A percentile compares a stretch with the other conserved stretches of the same genome.
Evolutionary conservation across 2,113 vertebrate species (phyloP).

Genomic region (Acinonyx jubatus): DNA sequence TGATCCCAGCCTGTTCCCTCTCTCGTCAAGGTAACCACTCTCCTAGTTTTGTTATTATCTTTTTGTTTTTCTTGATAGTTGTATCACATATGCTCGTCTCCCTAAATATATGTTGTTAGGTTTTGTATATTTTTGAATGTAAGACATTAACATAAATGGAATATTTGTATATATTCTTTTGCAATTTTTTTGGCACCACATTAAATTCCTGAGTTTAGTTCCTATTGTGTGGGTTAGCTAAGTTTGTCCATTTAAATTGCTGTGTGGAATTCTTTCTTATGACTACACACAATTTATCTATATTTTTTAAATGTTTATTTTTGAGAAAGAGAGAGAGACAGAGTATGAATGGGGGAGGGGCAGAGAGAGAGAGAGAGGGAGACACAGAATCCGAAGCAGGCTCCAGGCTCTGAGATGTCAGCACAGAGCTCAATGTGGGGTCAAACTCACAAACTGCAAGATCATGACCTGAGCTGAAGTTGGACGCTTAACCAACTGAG

Average conservation of each 20-base stretch:
- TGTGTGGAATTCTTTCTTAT: background rate
- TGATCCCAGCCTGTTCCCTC: background rate
- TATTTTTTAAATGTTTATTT: background rate
- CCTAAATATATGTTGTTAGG: background rate
- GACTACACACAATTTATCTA: background rate
- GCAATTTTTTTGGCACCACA: background rate
- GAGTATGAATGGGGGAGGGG: background rate
- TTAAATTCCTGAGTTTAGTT: background rate
- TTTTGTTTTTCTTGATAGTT: background rate
- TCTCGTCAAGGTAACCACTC: background rate
- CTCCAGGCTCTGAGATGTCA: no score
- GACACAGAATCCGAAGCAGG: no score
- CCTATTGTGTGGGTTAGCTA: background rate
- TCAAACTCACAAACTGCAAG: background rate
- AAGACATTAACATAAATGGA: background rate
- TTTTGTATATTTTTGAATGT: background rate
- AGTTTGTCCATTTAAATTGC: conserved; percentile 10
- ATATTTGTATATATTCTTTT: background rate
- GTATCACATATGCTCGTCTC: background rate
- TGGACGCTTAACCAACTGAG: background rate
- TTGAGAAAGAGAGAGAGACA: background rate
- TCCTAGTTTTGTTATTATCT: background rate
- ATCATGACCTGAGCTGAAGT: background rate
- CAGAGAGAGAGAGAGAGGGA: background rate
- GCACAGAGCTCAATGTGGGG: no score